Conservation (phyloP, 37 sponge, comb jelly and placozoan genomes). For the Agelas oroides region DNA sequence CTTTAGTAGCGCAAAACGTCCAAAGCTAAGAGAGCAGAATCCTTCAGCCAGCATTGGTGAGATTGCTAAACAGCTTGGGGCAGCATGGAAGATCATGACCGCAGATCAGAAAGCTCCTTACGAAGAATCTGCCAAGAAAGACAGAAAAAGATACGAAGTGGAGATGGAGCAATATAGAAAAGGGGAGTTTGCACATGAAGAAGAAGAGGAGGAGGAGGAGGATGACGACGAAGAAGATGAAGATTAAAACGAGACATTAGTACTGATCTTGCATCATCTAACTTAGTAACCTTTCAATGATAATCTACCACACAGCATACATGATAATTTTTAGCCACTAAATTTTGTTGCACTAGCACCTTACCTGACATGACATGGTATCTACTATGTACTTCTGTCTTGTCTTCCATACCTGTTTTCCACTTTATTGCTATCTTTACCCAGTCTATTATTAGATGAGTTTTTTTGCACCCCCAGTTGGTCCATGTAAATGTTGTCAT, state of each 20-base stretch:
- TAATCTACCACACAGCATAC: too few species aligned
- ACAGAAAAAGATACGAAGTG: slow-evolving; percentile 74
- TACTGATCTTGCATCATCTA: too few species aligned
- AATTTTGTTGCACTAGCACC: too few species aligned
- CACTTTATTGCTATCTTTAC: too few species aligned
- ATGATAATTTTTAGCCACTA: too few species aligned
- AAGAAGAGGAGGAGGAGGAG: slow-evolving; percentile 43
- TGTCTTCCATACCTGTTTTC: too few species aligned
- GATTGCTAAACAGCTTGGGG: slow-evolving; percentile 84
- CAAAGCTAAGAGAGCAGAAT: slow-evolving; percentile 68
- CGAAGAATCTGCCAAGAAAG: slow-evolving; percentile 67
- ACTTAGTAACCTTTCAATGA: too few species aligned
- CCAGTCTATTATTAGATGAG: too few species aligned
- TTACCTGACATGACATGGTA: too few species aligned
- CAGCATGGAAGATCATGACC: slow-evolving; percentile 70
- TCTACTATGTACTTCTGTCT: too few species aligned
- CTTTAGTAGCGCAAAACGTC: slow-evolving; percentile 72
- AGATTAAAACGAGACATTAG: slow-evolving; percentile 5
- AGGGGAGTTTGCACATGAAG: not conserved
- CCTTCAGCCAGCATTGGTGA: slow-evolving; percentile 66
- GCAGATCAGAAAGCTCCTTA: slow-evolving; percentile 69
- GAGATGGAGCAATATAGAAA: slow-evolving; percentile 65
- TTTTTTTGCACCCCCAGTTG: too few species aligned
- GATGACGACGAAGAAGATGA: slow-evolving; percentile 63
- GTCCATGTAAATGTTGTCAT: too few species aligned